A percentile compares a stretch with the other conserved stretches of the same genome.
These are phyloP conservation scores for Euplagia quadripunctaria DNA, from an alignment of 2,888 invertebrate genomes.

Conservation along the genomic window DNA sequence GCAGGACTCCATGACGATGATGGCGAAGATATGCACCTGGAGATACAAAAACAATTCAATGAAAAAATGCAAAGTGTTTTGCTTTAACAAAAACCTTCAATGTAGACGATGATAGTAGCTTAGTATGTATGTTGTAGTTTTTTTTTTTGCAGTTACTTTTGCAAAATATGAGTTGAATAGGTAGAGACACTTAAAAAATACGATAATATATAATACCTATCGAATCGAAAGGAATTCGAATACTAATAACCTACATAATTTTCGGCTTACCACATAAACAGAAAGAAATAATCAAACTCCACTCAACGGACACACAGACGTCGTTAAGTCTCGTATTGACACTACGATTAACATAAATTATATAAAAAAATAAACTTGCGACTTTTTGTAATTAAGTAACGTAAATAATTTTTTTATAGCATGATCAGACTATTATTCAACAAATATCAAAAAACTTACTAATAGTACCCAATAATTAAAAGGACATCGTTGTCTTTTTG, in stretches of 20 bases:
- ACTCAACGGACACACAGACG: neutral
- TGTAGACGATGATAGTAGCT: neutral
- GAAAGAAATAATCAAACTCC: neutral
- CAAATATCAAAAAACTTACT: too few species aligned
- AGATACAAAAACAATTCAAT: constrained; percentile 45
- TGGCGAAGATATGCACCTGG: constrained; percentile 57
- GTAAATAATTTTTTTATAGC: too few species aligned
- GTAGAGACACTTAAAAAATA: too few species aligned
- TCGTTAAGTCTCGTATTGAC: too few species aligned
- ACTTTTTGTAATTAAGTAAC: too few species aligned
- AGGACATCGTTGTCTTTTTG: too few species aligned
- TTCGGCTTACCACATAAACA: neutral
- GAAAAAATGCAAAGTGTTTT: constrained; percentile 24
- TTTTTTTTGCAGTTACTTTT: neutral
- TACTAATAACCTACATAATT: neutral
- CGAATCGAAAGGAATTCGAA: neutral
- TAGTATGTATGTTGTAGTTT: neutral
- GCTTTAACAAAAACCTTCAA: neutral
- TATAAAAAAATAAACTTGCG: too few species aligned
- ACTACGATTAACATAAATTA: too few species aligned
- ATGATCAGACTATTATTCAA: too few species aligned
- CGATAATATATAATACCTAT: too few species aligned
- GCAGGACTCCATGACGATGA: constrained; percentile 43
- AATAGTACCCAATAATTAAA: too few species aligned
- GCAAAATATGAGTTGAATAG: neutral